Evolutionary conservation across 35 echinoderm and acorn worm species (phyloP).

Genomic region (Chiridota heheva): DNA sequence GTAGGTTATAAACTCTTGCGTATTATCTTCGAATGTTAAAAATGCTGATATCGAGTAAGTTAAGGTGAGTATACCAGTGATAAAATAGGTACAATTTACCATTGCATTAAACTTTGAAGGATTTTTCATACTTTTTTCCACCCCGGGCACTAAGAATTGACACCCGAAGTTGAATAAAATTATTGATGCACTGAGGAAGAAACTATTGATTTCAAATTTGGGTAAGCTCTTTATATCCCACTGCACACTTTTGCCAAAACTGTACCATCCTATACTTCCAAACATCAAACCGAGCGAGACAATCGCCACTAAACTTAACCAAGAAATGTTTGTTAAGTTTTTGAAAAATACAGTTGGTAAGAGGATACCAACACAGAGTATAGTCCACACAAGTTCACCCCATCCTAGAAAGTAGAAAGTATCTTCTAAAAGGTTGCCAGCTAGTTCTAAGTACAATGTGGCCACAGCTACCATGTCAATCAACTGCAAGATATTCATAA

Average conservation of each 20-base stretch:
- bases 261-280: constrained; percentile 90
- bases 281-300: constrained; percentile 77
- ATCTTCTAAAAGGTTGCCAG: constrained; percentile 83
- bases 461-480: constrained; percentile 92
- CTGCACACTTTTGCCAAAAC: constrained; percentile 66
- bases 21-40: constrained; percentile 81
- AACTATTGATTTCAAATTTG: constrained; percentile 57
- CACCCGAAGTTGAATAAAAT: constrained; percentile 94
- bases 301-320: constrained; percentile 85
- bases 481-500: constrained; percentile 90
- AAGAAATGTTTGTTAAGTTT: constrained; percentile 90
- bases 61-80: constrained; percentile 75
- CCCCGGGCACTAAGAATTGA: constrained; percentile 94
- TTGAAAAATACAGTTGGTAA: constrained; percentile 89
- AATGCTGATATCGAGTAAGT: constrained; percentile 83
- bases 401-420: constrained; percentile 69
- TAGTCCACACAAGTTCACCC: constrained; percentile 73
- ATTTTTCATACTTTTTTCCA: constrained; percentile 86
- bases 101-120: constrained; percentile 63
- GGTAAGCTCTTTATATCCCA: constrained; percentile 78
- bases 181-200: constrained; percentile 79
- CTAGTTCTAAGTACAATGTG: constrained; percentile 87
- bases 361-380: constrained; percentile 59
- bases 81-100: constrained; percentile 78
- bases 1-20: constrained; percentile 94